Evolutionary conservation across 2,888 invertebrate genomes (phyloP), one percentile per base, ranked within the genome.

Genomic region (Polietes domitor): DNA sequence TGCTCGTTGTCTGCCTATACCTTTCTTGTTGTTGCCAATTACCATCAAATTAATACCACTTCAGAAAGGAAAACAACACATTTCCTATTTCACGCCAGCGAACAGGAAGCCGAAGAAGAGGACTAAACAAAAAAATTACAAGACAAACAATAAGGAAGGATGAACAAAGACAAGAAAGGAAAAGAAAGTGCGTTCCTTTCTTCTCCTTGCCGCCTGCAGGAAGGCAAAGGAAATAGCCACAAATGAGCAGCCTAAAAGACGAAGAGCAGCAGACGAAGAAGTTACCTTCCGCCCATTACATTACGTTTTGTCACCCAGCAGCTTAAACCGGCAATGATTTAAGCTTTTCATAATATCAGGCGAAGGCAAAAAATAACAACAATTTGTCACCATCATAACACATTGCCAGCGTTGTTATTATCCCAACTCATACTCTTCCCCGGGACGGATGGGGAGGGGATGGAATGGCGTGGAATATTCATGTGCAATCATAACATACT

Each of bases 11-110:
- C 77, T 70, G 41, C 15, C 43, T 58, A 70, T 26, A 28, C 28
- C n/a, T 28, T 43, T 21, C 76, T 75, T 80, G 65, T 84, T 81
- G 73, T 76, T 63, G 53, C 15, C 81, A 84, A 84, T 84, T 84
- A 79, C 81, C 81, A 76, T 73, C 81, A 81, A 81, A 84, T 84
- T 84, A 84, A 73, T 81, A 76, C 76, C 76, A 81, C 84, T 81
- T 81, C 43, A 81, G 76, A 76, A 32, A 72, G 10, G 68, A 68
- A 81, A 53, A 76, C 68, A 80, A 83, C 77, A 81, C 75, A 55
- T 77, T 82, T 77, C 72, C 78, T 77, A 76, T 78, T 71, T 77
- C 84, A 61, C 77, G 63, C 47, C 78, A 72, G 7, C 15, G 61
- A 83, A 65, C 58, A 76, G 83, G 77, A 70, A 83, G 76, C 78